Conservation (phyloP, 1,140 invertebrate genomes). For the Drosophila parabipectinata region DNA sequence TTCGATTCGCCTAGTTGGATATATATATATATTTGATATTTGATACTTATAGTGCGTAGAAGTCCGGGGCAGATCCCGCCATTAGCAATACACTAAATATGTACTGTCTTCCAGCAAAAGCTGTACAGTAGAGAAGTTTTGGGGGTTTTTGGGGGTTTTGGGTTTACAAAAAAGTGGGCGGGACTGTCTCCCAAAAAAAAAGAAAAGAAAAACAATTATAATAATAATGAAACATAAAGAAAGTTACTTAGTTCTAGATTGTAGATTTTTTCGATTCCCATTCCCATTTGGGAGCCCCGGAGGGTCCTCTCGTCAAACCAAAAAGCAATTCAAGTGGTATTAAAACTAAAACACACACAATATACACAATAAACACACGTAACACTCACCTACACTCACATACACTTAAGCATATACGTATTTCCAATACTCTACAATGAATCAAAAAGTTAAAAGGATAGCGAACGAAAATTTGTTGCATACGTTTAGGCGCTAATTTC, state of each 20-base stretch:
- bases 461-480: constrained; percentile 49
- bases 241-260: constrained; percentile 66
- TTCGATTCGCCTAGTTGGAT: constrained; percentile 31
- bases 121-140: constrained; percentile 11
- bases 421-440: constrained; percentile 31
- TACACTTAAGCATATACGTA: constrained; percentile 35
- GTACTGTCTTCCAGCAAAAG: constrained; percentile 33
- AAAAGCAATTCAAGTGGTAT: constrained; percentile 81
- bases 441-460: constrained; percentile 43
- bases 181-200: neutral
- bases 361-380: constrained; percentile 20
- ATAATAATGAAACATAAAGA: neutral
- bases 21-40: constrained; percentile 7
- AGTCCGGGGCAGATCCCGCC: constrained; percentile 1
- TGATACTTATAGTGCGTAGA: constrained; percentile 1
- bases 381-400: constrained; percentile 14
- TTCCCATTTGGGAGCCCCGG: constrained; percentile 1
- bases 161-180: neutral
- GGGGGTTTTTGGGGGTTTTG: constrained; percentile 7
- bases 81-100: constrained; percentile 40
- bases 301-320: constrained; percentile 15
- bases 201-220: neutral
- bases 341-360: constrained; percentile 30
- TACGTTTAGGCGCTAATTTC: constrained; percentile 51
- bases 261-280: constrained; percentile 37